Evolutionary conservation across 1,140 invertebrate species (phyloP), one percentile per base, ranked within the genome.

Genomic region (Diorhabda elongata): DNA sequence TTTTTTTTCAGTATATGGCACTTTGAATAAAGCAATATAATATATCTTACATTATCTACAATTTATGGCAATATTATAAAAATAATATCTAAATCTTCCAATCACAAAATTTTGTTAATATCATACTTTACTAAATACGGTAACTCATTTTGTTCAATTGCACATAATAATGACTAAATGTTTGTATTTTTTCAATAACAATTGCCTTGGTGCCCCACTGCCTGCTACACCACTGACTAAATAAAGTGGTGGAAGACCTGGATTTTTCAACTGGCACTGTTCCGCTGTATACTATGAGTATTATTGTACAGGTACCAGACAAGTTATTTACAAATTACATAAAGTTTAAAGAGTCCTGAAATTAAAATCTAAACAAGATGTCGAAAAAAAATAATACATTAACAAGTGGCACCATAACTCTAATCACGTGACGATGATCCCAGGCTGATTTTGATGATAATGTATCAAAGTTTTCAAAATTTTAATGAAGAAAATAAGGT

Each of bases 231-330:
- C 76, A 78, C 77, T 75, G 62, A 52, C 67, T 62, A 69, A 44
- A 58, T 42, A 69, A 41, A 72, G 75, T 77, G 74, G 75, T 73
- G 77, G 78, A 80, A 80, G 77, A 80, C 77, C 69, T 70, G 76
- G 78, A 80, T 79, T 78, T 71, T 58, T 52, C 26, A 26, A 52
- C 74, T 80, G 78, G 78, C 76, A 78, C 78, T 75, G 61, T 66
- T 66, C 45, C 67, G 67, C 73, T 74, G 73, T 71, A 74, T 78
- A 76, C 71, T 70, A 59, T 74, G 73, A 78, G 77, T 78, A 76
- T 79, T 76, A 67, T 74, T 73, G 68, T 73, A 80, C 78, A 80
- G 78, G 78, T 80, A 79, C 78, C 78, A 75, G 77, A 80, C 76
- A 78, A 78, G 65, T 74, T 76, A 77, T 78, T 68, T 77, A 77